Evolutionary conservation across 2,888 invertebrate genomes (phyloP), one percentile per base, ranked within the genome.

Genomic region (Plagodis pulveraria): DNA sequence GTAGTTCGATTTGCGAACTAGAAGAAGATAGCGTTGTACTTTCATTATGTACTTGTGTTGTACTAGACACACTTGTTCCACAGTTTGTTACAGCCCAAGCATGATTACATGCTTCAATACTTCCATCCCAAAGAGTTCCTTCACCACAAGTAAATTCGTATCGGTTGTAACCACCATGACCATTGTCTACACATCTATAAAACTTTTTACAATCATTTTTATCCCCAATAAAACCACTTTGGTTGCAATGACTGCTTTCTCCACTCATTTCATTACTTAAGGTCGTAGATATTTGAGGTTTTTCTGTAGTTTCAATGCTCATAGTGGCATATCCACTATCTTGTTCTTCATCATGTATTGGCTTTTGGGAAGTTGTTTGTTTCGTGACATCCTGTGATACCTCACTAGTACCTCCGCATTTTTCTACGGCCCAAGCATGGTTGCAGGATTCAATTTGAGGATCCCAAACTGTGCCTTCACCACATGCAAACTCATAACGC

Each of bases 401-500:
- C 36, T 56, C 48, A 47, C 50, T 59, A 38, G 10, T 46, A 32
- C 52, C 46, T 22, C 73, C 78, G 70, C 93, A 93, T 5, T 84
- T 81, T 55, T 88, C 83, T 61, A 93, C 93, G 34, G 92, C 90
- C 83, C 93, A 93, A 43, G 93, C 93, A 77, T 96, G 94, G 81
- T 96, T 96, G 78, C 97, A 97, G 50, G 95, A 94, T 77, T 94
- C 89, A 59, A 94, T 85, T 52, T 92, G 86, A 58, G 94, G 93
- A 84, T 96, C 96, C 96, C 97, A 97, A 38, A 96, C 95, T 6
- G 97, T 97, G 50, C 96, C 96, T 55, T 95, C 94, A 5, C 95
- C 95, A 81, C 97, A 97, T 10, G 88, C 88, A 79, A 96, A 97
- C 63, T 96, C 95, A 77, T 95, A 95, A 83, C 94, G 95, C 48